Conservation (phyloP, 2,888 invertebrate genomes). For the Halictus ligatus region DNA sequence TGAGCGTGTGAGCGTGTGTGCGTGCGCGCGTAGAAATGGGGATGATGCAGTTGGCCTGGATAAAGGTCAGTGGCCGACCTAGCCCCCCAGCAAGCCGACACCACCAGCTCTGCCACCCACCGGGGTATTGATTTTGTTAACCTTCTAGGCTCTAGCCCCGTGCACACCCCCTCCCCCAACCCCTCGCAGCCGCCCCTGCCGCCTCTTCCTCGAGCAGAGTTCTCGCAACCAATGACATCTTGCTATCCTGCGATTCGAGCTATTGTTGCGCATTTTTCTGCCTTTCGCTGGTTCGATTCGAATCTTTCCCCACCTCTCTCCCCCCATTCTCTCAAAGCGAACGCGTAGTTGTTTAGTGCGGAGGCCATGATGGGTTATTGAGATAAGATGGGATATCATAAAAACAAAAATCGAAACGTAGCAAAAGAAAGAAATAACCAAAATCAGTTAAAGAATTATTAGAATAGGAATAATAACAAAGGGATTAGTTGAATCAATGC, state of each 20-base stretch:
- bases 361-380: neutral
- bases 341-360: no score
- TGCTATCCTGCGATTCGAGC: slow-evolving; percentile 39
- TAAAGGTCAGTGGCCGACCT: slow-evolving; percentile 83
- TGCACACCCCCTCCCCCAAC: slow-evolving; percentile 31
- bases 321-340: no score
- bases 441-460: no score
- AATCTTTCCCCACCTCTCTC: neutral
- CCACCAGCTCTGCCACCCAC: slow-evolving; percentile 70
- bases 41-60: slow-evolving; percentile 82
- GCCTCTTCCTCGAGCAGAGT: slow-evolving; percentile 24
- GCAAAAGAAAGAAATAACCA: no score
- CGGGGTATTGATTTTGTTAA: slow-evolving; percentile 80
- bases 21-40: slow-evolving; percentile 73
- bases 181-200: slow-evolving; percentile 19
- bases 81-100: slow-evolving; percentile 75
- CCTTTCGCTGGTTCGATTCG: neutral
- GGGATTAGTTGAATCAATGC: no score
- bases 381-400: no score
- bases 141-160: slow-evolving; percentile 75
- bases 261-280: slow-evolving; percentile 13
- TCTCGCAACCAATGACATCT: slow-evolving; percentile 51
- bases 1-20: slow-evolving; percentile 9
- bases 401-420: no score
- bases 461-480: no score